Percentiles rank a stretch among this genome's conserved stretches.
phyloP scores from a whole-genome alignment of 2,888 invertebrate species.

The Panopea generosa region DNA sequence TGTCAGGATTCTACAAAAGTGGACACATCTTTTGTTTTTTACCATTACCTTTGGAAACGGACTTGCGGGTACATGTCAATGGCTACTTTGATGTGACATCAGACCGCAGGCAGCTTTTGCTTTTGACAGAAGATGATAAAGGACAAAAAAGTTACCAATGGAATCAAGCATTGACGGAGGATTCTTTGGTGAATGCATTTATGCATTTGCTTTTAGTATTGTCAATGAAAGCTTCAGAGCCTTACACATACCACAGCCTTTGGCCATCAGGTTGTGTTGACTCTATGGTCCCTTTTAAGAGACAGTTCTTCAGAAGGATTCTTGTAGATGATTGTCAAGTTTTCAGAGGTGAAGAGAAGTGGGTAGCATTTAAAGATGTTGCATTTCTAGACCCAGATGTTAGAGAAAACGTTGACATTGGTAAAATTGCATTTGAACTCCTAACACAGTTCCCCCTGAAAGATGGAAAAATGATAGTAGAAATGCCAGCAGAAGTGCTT shows the following conservation, averaged over 20 bases:
- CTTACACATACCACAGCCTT: background rate
- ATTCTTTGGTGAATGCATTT: conserved; percentile 54
- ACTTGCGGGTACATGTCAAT: conserved; percentile 79
- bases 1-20: conserved; percentile 60
- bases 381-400: conserved; percentile 43
- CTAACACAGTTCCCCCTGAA: conserved; percentile 9
- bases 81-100: conserved; percentile 80
- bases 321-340: conserved; percentile 14
- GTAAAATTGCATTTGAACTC: conserved; percentile 30
- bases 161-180: conserved; percentile 57
- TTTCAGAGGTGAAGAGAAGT: conserved; percentile 30
- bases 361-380: conserved; percentile 30
- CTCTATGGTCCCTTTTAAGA: background rate
- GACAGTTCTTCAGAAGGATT: conserved; percentile 32
- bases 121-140: conserved; percentile 77
- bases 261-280: conserved; percentile 6
- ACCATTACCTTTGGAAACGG: conserved; percentile 77
- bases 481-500: conserved; percentile 4
- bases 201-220: conserved; percentile 36
- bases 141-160: conserved; percentile 28
- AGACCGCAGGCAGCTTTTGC: conserved; percentile 73
- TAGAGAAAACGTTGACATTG: conserved; percentile 25
- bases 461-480: conserved; percentile 6
- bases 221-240: background rate
- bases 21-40: conserved; percentile 79